These are phyloP conservation scores for Melipona bicolor DNA, from an alignment of 2,888 invertebrate genomes.

Conservation along the genomic window DNA sequence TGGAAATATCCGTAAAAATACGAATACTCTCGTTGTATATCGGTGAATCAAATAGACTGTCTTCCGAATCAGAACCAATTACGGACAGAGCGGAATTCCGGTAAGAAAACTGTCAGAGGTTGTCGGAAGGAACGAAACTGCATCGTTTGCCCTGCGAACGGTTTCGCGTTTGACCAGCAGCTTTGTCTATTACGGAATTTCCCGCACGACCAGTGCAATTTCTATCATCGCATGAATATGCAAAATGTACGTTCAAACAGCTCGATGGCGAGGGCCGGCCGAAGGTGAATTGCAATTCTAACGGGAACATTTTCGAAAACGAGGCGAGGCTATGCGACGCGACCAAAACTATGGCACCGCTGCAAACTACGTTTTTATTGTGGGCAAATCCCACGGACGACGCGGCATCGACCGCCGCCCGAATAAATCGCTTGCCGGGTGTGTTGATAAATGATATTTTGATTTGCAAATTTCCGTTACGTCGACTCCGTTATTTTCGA, in stretches of 20 bases:
- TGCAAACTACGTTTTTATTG: slow-evolving; percentile 18
- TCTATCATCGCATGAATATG: slow-evolving; percentile 72
- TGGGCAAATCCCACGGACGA: background rate
- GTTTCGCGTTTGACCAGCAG: slow-evolving; percentile 8
- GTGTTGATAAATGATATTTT: slow-evolving; percentile 20
- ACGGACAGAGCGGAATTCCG: background rate
- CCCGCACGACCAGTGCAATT: slow-evolving; percentile 47
- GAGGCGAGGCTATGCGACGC: no score
- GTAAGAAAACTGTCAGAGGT: background rate
- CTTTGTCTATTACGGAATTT: slow-evolving; percentile 56
- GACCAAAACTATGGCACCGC: background rate
- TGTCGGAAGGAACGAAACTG: slow-evolving; percentile 18
- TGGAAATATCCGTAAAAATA: no score
- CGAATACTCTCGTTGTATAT: no score
- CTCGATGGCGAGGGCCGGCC: slow-evolving; percentile 48
- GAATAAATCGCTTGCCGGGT: background rate
- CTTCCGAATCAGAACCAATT: background rate
- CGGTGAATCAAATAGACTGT: no score
- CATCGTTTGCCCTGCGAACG: slow-evolving; percentile 6
- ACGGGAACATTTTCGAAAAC: slow-evolving; percentile 35
- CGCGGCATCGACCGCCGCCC: background rate
- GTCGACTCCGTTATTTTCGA: background rate
- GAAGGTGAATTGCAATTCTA: slow-evolving; percentile 30
- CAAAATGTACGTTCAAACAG: slow-evolving; percentile 64
- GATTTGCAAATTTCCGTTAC: slow-evolving; percentile 18